Conservation (phyloP, 2,888 invertebrate genomes). For the Nephrotoma appendiculata region DNA sequence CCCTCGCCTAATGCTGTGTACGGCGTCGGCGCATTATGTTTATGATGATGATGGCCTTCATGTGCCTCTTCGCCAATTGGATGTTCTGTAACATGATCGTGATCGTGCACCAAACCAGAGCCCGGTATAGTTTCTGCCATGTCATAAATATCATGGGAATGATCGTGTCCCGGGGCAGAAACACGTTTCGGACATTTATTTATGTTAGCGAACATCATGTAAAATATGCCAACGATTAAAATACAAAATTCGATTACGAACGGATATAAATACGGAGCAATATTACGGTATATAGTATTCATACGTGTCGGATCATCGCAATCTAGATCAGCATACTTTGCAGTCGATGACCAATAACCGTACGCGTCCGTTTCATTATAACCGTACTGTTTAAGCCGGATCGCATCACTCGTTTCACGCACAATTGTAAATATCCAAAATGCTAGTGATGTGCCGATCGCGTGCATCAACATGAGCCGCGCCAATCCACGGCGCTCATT, state of each 20-base stretch:
- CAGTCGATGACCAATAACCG: neutral
- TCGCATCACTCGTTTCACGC: slow-evolving; percentile 55
- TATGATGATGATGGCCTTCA: neutral
- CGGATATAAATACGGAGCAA: slow-evolving; percentile 64
- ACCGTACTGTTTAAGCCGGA: slow-evolving; percentile 13
- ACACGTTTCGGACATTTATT: slow-evolving; percentile 38
- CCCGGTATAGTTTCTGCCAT: neutral
- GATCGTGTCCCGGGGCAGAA: slow-evolving; percentile 8
- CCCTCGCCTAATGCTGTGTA: neutral
- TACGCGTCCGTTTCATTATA: neutral
- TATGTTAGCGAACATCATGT: slow-evolving; percentile 60
- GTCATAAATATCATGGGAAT: neutral
- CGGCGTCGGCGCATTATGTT: neutral
- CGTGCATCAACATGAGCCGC: slow-evolving; percentile 63
- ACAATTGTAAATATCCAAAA: slow-evolving; percentile 68
- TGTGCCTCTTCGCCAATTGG: slow-evolving; percentile 8
- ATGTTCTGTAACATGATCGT: slow-evolving; percentile 20
- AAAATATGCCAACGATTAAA: slow-evolving; percentile 57
- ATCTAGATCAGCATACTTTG: neutral
- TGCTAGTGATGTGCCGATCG: slow-evolving; percentile 62
- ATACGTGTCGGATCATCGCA: slow-evolving; percentile 36
- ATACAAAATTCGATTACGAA: slow-evolving; percentile 71
- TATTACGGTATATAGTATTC: slow-evolving; percentile 38
- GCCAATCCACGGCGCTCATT: slow-evolving; percentile 37
- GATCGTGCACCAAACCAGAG: slow-evolving; percentile 23